phyloP scores from a whole-genome alignment of 1,140 invertebrate genomes.

The Temnothorax curvispinosus region DNA sequence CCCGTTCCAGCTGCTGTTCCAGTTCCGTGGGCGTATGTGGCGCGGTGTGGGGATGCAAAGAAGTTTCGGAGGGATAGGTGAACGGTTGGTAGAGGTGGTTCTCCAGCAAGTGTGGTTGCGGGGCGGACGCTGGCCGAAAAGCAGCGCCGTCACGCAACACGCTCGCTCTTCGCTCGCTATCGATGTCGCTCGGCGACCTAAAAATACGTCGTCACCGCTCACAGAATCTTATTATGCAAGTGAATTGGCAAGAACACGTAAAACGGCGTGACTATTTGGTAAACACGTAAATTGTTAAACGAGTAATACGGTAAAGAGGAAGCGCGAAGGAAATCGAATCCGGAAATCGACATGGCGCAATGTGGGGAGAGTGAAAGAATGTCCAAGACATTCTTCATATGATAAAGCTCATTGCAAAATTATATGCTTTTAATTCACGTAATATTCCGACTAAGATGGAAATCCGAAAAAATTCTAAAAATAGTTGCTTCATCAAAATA shows the following conservation, averaged over 20 bases:
- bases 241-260: constrained; percentile 2
- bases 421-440: neutral
- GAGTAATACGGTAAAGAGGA: neutral
- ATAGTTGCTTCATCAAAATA: neutral
- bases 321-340: neutral
- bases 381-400: neutral
- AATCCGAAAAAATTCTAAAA: neutral
- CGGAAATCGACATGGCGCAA: neutral
- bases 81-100: constrained; percentile 83
- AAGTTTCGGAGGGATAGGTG: constrained; percentile 79
- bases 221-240: neutral
- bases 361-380: neutral
- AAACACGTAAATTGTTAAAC: constrained; percentile 11
- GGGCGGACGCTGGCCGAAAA: constrained; percentile 87
- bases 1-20: constrained; percentile 82
- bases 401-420: neutral
- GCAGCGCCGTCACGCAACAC: constrained; percentile 88
- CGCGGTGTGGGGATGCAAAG: constrained; percentile 82
- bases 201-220: constrained; percentile 49
- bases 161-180: constrained; percentile 86
- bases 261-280: constrained; percentile 1
- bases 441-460: neutral
- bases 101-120: constrained; percentile 85
- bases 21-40: constrained; percentile 84
- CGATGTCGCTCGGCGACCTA: constrained; percentile 85